Conservation (phyloP, 2,888 invertebrate genomes). For the Parapristionchus giblindavisi region DNA sequence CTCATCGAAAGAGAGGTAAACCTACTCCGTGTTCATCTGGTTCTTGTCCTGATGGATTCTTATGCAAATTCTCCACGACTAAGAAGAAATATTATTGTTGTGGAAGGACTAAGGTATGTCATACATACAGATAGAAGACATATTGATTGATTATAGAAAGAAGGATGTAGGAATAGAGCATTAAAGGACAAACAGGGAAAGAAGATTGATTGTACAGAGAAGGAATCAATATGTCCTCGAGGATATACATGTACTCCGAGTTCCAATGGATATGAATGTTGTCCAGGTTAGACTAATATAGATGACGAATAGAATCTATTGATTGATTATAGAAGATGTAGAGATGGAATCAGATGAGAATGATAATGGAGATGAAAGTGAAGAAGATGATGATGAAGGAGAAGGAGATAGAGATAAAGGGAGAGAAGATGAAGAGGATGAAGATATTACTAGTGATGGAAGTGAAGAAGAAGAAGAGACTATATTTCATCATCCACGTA, state of each 20-base stretch:
- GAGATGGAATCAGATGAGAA: too few relatives aligned
- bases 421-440: conserved; percentile 1
- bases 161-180: neutral
- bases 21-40: conserved; percentile 53
- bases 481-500: neutral
- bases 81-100: conserved; percentile 33
- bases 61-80: conserved; percentile 49
- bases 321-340: too few relatives aligned
- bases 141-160: neutral
- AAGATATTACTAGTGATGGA: neutral
- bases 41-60: conserved; percentile 52
- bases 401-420: neutral
- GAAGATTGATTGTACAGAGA: conserved; percentile 17
- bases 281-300: too few relatives aligned
- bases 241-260: conserved; percentile 20
- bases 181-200: neutral
- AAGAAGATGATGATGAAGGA: neutral
- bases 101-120: conserved; percentile 10
- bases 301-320: too few relatives aligned
- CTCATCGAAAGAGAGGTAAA: conserved; percentile 50
- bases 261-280: neutral
- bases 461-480: conserved; percentile 2
- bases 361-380: neutral
- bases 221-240: conserved; percentile 1
- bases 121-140: neutral